phyloP scores from a whole-genome alignment of 2,888 invertebrate genomes.

The Ochropleura plecta region DNA sequence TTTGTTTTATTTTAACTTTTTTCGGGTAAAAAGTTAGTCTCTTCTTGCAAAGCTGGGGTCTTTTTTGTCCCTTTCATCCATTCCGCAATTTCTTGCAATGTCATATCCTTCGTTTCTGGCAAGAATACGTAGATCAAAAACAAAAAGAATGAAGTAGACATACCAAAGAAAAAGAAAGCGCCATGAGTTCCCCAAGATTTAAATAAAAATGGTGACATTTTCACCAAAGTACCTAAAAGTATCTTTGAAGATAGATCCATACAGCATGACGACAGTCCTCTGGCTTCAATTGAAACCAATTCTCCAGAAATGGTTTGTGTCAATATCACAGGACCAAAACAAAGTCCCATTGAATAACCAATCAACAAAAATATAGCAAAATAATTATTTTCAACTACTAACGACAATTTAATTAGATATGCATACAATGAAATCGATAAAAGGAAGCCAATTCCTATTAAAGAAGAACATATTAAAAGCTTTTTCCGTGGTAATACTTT shows the following conservation, averaged over 20 bases:
- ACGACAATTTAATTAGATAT: conserved; percentile 36
- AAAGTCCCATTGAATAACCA: conserved; percentile 61
- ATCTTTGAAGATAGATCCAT: conserved; percentile 59
- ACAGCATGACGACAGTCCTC: conserved; percentile 50
- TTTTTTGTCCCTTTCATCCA: conserved; percentile 47
- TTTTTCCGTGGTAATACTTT: conserved; percentile 50
- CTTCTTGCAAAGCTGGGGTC: conserved; percentile 25
- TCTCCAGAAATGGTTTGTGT: conserved; percentile 67
- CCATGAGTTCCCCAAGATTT: conserved; percentile 65
- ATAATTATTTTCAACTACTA: conserved; percentile 49
- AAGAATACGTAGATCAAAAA: conserved; percentile 64
- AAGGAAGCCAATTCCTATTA: conserved; percentile 55
- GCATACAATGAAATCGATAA: conserved; percentile 48
- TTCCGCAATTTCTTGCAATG: conserved; percentile 49
- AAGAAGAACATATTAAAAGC: conserved; percentile 42
- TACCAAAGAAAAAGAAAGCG: conserved; percentile 67
- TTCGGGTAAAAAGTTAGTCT: conserved; percentile 28
- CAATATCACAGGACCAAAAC: conserved; percentile 74
- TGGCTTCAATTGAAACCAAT: conserved; percentile 65
- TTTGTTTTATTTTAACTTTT: conserved; percentile 8
- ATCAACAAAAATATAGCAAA: conserved; percentile 45
- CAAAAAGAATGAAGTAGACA: conserved; percentile 59
- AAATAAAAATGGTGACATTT: conserved; percentile 68
- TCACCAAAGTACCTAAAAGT: conserved; percentile 62
- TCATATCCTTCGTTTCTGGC: conserved; percentile 70